Evolutionary conservation across 2,888 invertebrate genomes (phyloP), one percentile per base, ranked within the genome.

Genomic region (Vanessa cardui): DNA sequence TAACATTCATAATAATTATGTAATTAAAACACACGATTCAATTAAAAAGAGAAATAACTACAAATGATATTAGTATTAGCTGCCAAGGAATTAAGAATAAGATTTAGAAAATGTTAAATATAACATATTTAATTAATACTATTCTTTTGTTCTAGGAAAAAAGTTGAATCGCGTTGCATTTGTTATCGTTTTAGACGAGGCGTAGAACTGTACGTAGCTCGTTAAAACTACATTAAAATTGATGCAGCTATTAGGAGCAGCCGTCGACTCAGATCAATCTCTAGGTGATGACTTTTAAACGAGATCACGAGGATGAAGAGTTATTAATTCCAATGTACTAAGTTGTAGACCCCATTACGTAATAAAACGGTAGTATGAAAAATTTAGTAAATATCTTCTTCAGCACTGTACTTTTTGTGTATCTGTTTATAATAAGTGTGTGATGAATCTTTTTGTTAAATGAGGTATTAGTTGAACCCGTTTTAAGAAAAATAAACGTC

Each of bases 201-300:
- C 21, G 1, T 50, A 50, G 15, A 26, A 20, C 46, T 39, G 33
- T n/a, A 26, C 39, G 49, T 31, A 58, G 47, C 62, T 74, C 73
- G 64, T 73, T 70, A 71, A 73, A 73, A 72, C 18, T 63, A 58
- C 58, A 73, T 73, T 73, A 71, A 67, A 70, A 62, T 64, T 62
- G 52, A 66, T 64, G 64, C 58, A 64, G 46, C 39, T 52, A 68
- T 70, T 70, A 71, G 31, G 59, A 65, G 18, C 69, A 72, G 62
- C 61, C 31, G 62, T 15, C 50, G 64, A 58, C 67, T 31, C 46
- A 56, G 46, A 68, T 66, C 64, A 47, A 60, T 62, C 62, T 65
- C 12, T 20, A 46, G 63, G 50, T 64, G 64, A 69, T 70, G 69
- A 61, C 60, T 66, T 70, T 70, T 64, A 70, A 70, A 70, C 60